Conservation (phyloP, 2,113 vertebrate species). For the Crotalus horridus region DNA sequence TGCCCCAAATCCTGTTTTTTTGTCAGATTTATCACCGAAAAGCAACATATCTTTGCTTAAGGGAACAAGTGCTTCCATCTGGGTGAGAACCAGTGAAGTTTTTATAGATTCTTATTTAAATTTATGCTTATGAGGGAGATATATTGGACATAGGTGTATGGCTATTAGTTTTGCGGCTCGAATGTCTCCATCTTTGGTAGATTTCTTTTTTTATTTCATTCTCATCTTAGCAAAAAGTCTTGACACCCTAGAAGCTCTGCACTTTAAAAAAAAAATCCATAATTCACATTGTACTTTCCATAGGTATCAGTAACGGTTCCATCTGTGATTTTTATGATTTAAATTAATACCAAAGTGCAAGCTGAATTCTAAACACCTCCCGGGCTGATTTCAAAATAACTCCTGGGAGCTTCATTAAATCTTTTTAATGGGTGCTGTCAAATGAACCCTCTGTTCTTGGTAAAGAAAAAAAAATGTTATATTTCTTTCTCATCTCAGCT, state of each 20-base stretch:
- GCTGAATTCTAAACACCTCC: slow-evolving; percentile 61
- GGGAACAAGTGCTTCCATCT: not conserved
- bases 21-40: not conserved
- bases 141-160: slow-evolving; percentile 4
- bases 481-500: slow-evolving; percentile 53
- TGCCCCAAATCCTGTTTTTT: not conserved
- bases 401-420: slow-evolving; percentile 65
- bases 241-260: slow-evolving; percentile 16
- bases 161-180: slow-evolving; percentile 3
- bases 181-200: slow-evolving; percentile 23
- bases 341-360: slow-evolving; percentile 68
- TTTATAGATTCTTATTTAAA: slow-evolving; percentile 2
- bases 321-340: slow-evolving; percentile 58
- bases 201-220: slow-evolving; percentile 26
- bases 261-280: slow-evolving; percentile 30
- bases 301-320: slow-evolving; percentile 62
- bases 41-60: not conserved
- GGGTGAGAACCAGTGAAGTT: not conserved
- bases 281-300: slow-evolving; percentile 53
- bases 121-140: not conserved
- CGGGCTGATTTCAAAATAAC: slow-evolving; percentile 58
- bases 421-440: slow-evolving; percentile 64
- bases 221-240: slow-evolving; percentile 21
- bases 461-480: slow-evolving; percentile 34
- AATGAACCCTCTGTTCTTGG: slow-evolving; percentile 53